Base-by-base conservation (phyloP, 2,797 vertebrate species). In the Gorsachius magnificus region DNA sequence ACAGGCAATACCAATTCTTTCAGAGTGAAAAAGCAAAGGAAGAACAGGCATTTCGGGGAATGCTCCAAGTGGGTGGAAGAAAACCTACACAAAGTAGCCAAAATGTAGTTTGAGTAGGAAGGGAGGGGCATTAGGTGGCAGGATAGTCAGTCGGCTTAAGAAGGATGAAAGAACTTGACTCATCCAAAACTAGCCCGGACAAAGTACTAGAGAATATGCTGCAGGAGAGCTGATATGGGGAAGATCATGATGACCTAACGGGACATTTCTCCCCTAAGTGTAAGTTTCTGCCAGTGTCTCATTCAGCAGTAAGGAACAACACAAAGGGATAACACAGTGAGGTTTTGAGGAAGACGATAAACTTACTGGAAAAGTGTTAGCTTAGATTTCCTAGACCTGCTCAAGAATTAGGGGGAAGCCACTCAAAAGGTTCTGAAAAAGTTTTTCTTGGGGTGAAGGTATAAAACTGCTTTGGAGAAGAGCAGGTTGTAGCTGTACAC, bases 91-190 rank as follows among this genome's bases (percentile, higher is more conserved):
- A 50, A 89, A 94, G 35, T 51, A 92, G 86, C 53, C 79, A 92
- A 95, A 93, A 81, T 33, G 41, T 64, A 92, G 54, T 78, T 76
- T 94, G 84, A 90, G 38, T 35, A 80, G 89, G 25, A 90, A 90
- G 71, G 86, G 78, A 96, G 79, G 63, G 68, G 86, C 70, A 79
- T 87, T 50, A 91, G 76, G 89, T 53, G 33, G 53, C 31, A 58
- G 60, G 83, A 77, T 21, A 93, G 87, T 72, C 60, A 90, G 82
- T 50, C 2, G 6, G 79, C 78, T 94, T 95, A 92, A 71, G 64
- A 81, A 83, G 75, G 86, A 92, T 87, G 63, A 88, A 92, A 94
- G 87, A 75, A 92, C 50, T 74, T 95, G 96, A 96, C 79, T 93
- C 86, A 93, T 80, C 29, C 54, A 84, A 92, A 90, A 94, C 94